A percentile compares a stretch with the other conserved stretches of the same genome.
Evolutionary conservation across 2,113 vertebrate genomes (phyloP).

Genomic region (Dolichotis patagonum): DNA sequence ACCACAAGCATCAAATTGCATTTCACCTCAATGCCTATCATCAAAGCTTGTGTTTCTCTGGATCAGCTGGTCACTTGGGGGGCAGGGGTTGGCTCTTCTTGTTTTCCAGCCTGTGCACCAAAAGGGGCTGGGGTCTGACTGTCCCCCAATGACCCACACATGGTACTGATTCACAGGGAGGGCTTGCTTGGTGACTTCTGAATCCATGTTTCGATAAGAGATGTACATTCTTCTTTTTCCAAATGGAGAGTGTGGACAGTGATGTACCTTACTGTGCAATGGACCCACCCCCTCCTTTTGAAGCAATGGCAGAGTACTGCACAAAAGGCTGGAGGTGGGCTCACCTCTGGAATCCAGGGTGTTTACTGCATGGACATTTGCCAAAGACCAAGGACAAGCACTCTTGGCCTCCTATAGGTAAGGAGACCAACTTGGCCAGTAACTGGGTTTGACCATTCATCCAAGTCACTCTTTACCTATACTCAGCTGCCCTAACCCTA

Average conservation of each 20-base stretch:
- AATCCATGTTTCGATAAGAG: neutral
- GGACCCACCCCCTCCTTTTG: neutral
- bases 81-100: no score
- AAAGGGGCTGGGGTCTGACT: no score
- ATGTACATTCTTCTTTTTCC: rapidly evolving
- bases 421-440: rapidly evolving
- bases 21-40: no score
- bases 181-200: no score
- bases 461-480: rapidly evolving
- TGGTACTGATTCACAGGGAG: no score
- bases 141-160: no score
- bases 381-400: neutral
- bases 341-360: rapidly evolving
- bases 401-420: rapidly evolving
- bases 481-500: rapidly evolving
- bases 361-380: rapidly evolving
- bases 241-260: neutral
- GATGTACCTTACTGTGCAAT: rapidly evolving
- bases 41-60: no score
- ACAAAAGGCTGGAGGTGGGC: rapidly evolving
- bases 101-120: no score
- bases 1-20: no score
- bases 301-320: rapidly evolving
- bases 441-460: neutral
- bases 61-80: no score